Percentiles rank a stretch among this genome's conserved stretches.
phyloP scores from a whole-genome alignment of 2,113 vertebrate genomes.

The Bambusicola thoracicus region DNA sequence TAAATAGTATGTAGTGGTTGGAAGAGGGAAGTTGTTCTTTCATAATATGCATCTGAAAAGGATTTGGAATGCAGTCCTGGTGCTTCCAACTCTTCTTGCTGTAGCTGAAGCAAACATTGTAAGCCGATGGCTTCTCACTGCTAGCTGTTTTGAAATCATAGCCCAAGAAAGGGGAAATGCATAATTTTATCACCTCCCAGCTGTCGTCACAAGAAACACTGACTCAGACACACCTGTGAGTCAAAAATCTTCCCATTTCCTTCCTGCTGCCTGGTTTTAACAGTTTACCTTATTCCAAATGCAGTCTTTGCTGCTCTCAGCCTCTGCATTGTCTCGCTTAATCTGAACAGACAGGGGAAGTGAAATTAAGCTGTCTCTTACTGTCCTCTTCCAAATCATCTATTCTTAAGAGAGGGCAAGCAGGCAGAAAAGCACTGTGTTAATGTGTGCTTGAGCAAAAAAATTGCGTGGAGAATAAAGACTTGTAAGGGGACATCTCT shows the following conservation, averaged over 20 bases:
- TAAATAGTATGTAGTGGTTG: not conserved
- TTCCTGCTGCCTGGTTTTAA: not conserved
- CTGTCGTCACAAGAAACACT: constrained; percentile 20
- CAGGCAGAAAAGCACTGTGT: not conserved
- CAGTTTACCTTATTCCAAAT: constrained; percentile 2
- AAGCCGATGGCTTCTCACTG: not conserved
- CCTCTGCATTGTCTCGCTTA: not conserved
- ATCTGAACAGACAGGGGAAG: not conserved
- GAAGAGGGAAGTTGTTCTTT: not conserved
- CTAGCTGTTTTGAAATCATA: not conserved
- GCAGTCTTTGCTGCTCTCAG: constrained; percentile 9
- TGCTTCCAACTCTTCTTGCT: not conserved
- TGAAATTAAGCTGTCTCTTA: constrained; percentile 7
- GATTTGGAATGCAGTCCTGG: not conserved
- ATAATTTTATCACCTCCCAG: not conserved
- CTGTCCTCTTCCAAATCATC: not conserved
- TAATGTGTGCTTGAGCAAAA: not conserved
- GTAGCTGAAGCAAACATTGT: rapidly evolving
- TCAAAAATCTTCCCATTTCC: constrained; percentile 48
- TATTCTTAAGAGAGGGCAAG: not conserved
- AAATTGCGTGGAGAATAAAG: not conserved
- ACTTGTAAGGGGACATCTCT: not conserved
- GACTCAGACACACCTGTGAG: constrained; percentile 40
- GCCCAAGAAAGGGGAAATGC: not conserved
- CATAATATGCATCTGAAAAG: not conserved